These are phyloP conservation scores for Zootoca vivipara DNA, from an alignment of 2,113 vertebrate genomes.

Conservation along the genomic window DNA sequence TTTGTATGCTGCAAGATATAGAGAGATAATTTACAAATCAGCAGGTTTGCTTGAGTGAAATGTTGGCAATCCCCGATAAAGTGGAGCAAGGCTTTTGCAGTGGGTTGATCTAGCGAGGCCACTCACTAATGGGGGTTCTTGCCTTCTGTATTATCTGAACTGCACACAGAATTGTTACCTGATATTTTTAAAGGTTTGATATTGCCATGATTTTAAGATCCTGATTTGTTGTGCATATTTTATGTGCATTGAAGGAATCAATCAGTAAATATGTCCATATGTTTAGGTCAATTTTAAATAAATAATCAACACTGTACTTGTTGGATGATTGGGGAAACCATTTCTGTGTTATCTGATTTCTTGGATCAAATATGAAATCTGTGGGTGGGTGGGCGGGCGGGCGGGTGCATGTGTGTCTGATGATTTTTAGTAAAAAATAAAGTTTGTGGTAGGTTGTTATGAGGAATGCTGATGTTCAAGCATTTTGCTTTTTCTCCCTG, in stretches of 20 bases:
- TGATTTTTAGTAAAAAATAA: not conserved
- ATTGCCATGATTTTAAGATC: no score
- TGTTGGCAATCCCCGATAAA: constrained; percentile 12
- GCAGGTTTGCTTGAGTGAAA: constrained; percentile 22
- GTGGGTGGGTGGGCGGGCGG: no score
- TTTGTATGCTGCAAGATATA: not conserved
- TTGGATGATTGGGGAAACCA: not conserved
- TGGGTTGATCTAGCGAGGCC: no score
- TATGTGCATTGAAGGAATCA: not conserved
- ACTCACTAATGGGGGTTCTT: no score
- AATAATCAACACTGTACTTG: not conserved
- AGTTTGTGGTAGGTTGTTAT: not conserved
- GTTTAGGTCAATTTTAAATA: not conserved
- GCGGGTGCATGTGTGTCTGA: not conserved
- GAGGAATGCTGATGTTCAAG: not conserved
- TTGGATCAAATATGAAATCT: not conserved
- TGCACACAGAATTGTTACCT: no score
- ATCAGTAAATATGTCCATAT: not conserved
- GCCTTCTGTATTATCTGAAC: no score
- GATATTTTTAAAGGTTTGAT: no score
- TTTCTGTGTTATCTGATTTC: not conserved
- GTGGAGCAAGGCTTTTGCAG: not conserved
- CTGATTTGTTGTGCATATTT: not conserved
- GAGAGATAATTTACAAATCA: constrained; percentile 11
- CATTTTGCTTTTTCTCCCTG: not conserved